Conservation (phyloP, 1,140 invertebrate genomes). For the Dufourea novaeangliae region DNA sequence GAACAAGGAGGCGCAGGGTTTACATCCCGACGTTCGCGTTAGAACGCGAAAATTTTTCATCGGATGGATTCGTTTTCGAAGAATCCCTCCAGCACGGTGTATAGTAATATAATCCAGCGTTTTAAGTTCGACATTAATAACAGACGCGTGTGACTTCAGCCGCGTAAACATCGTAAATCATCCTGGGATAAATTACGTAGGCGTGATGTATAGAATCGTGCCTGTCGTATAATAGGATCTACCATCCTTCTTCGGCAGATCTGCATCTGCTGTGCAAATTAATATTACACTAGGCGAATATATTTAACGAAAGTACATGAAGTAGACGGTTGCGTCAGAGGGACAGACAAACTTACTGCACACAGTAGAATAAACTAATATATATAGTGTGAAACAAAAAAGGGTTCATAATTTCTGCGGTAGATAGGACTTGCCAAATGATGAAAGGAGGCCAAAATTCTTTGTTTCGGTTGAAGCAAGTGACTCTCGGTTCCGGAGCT, state of each 20-base stretch:
- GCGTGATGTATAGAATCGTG: conserved; percentile 32
- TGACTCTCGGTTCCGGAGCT: no score
- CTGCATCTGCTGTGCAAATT: no score
- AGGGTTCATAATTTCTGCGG: no score
- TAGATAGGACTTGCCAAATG: no score
- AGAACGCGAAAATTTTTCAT: background rate
- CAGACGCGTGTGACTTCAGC: conserved; percentile 12
- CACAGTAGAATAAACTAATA: no score
- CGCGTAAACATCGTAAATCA: conserved; percentile 40
- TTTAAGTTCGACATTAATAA: conserved; percentile 43
- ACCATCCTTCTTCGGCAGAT: conserved; percentile 11
- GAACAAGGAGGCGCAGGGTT: background rate
- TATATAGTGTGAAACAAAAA: no score
- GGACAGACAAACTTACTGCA: no score
- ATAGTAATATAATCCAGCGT: background rate
- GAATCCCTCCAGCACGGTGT: background rate
- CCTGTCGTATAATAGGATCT: background rate
- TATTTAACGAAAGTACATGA: no score
- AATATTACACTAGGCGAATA: no score
- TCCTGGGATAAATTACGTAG: conserved; percentile 35
- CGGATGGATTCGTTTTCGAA: background rate
- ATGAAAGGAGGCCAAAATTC: no score
- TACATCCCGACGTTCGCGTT: background rate
- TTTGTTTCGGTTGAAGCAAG: no score
- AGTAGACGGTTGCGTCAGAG: no score